Evolutionary conservation across 2,113 vertebrate species (phyloP).

Genomic region (Redunca redunca): DNA sequence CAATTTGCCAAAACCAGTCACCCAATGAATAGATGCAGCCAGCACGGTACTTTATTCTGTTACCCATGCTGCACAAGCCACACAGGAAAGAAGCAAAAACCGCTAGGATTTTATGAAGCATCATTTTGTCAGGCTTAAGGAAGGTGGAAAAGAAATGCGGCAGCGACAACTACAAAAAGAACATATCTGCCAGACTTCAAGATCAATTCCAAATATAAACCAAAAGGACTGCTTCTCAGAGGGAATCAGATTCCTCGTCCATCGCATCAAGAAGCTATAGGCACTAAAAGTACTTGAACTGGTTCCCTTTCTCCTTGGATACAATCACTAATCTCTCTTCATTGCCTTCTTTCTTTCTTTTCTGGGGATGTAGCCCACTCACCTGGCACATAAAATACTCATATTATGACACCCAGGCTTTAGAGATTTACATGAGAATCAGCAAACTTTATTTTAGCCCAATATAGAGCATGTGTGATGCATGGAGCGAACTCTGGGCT

Average conservation of each 20-base stretch:
- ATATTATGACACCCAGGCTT: conserved; percentile 77
- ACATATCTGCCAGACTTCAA: not conserved
- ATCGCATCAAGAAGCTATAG: not conserved
- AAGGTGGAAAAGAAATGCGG: not conserved
- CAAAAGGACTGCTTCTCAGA: not conserved
- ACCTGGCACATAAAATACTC: conserved; percentile 77
- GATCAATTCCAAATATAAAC: not conserved
- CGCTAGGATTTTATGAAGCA: not conserved
- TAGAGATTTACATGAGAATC: conserved; percentile 84
- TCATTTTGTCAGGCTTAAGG: not conserved
- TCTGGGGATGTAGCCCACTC: conserved; percentile 74
- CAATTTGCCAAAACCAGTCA: rapidly evolving
- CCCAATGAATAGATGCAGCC: rapidly evolving
- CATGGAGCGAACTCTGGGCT: conserved; percentile 70
- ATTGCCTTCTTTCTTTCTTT: conserved; percentile 39
- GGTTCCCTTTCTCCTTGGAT: conserved; percentile 68
- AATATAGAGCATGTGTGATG: conserved; percentile 72
- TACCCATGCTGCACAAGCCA: rapidly evolving
- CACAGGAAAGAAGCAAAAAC: not conserved
- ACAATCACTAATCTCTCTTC: conserved; percentile 67
- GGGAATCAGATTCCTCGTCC: not conserved
- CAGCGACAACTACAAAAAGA: not conserved
- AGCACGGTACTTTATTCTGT: rapidly evolving
- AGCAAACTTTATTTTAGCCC: conserved; percentile 78
- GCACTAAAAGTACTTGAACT: not conserved